A percentile compares a stretch with the other conserved stretches of the same genome.
Conservation (phyloP, 2,113 vertebrate genomes). For the Neolamprologus falcicula region DNA sequence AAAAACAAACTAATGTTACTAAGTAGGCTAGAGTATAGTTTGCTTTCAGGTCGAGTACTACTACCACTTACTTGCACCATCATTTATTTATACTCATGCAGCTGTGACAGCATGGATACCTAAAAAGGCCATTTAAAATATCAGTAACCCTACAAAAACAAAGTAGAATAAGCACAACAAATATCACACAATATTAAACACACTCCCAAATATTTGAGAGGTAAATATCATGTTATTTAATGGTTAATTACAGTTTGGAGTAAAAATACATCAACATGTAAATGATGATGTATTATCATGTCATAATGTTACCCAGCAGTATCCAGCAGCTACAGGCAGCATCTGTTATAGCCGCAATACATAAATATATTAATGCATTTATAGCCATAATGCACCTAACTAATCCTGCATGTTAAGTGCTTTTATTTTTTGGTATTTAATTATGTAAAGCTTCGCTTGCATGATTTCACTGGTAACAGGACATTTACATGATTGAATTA, state of each 20-base stretch:
- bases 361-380: not conserved
- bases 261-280: not conserved
- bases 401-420: not conserved
- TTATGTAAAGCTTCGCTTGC: not conserved
- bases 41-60: not conserved
- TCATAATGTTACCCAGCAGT: not conserved
- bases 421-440: not conserved
- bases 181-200: not conserved
- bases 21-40: not conserved
- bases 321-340: not conserved
- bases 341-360: not conserved
- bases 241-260: not conserved
- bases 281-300: not conserved
- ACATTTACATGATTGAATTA: not conserved
- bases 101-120: not conserved
- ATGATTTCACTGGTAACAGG: not conserved
- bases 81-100: not conserved
- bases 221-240: not conserved
- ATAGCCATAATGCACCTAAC: not conserved
- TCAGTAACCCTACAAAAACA: not conserved
- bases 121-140: not conserved
- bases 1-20: not conserved
- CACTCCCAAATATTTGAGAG: not conserved
- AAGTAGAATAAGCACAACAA: not conserved
- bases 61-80: not conserved